Evolutionary conservation across 2,888 invertebrate species (phyloP).

Genomic region (Drosophila engyochracea): DNA sequence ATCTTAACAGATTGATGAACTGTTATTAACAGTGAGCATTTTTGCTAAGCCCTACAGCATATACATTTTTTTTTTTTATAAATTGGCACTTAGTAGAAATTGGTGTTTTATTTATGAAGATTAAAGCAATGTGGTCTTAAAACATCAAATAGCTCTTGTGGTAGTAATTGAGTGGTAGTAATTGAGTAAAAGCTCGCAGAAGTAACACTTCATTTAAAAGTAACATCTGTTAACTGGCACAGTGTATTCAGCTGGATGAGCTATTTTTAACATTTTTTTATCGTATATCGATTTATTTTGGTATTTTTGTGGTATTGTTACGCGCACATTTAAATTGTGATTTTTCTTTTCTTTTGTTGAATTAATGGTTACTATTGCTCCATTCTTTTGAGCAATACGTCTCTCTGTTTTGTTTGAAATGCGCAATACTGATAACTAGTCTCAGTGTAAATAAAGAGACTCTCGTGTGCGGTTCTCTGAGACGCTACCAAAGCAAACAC

Average conservation of each 20-base stretch:
- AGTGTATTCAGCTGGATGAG: neutral
- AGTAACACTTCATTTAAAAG: neutral
- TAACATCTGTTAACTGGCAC: neutral
- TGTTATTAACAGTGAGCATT: slow-evolving; percentile 23
- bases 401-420: slow-evolving; percentile 45
- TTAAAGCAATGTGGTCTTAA: neutral
- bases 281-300: slow-evolving; percentile 5
- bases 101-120: neutral
- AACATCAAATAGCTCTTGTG: neutral
- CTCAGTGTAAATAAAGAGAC: slow-evolving; percentile 76
- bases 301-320: slow-evolving; percentile 8
- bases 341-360: slow-evolving; percentile 1
- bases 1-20: slow-evolving; percentile 1
- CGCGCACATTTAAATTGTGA: slow-evolving; percentile 29
- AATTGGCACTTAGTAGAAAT: neutral
- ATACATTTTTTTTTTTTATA: neutral
- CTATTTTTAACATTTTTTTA: neutral
- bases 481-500: slow-evolving; percentile 20
- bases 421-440: slow-evolving; percentile 51
- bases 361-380: neutral
- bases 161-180: neutral
- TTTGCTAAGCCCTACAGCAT: neutral
- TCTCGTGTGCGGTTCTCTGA: slow-evolving; percentile 65
- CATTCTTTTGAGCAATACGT: slow-evolving; percentile 18
- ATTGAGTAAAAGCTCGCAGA: neutral